Base-by-base conservation (phyloP, 1,140 invertebrate species). In the Pachyrhynchus sulphureomaculatus region DNA sequence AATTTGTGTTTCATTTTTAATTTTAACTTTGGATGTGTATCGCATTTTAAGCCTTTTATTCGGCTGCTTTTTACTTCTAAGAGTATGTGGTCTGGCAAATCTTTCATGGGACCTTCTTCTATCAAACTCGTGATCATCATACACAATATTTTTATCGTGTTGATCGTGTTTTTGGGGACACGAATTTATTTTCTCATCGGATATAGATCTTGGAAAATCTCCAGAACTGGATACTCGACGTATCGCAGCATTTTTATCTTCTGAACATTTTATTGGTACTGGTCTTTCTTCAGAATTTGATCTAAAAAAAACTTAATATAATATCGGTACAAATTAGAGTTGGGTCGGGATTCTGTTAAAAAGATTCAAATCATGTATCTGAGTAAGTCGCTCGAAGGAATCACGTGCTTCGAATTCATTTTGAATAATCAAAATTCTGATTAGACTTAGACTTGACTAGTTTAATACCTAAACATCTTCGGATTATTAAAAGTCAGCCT, bases 251-350 rank as follows among this genome's bases (percentile, higher is more conserved):
- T 75, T 71, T 9, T 73, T 68, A 17, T 79, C 75, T 9, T 72
- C 69, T 20, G 69, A 70, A 45, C 74, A 76, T 53, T 79, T 75
- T 20, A 68, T 70, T 26, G 78, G 61, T 9, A 36, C 52, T 55
- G 81, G 80, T 33, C 78, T 74, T 71, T 85, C 88, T 71, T 89
- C 88, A 63, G 88, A 89, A 75, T 86, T 89, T 48, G 83, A 89
- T 45, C 65, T 66, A 49, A 51, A 49, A 37, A 2, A 20, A 34
- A 23, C n/a, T n/a, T n/a, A n/a, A n/a, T n/a, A n/a, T n/a, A n/a
- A n/a, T n/a, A n/a, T n/a, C n/a, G n/a, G n/a, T n/a, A n/a, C n/a
- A n/a, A n/a, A n/a, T n/a, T n/a, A n/a, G n/a, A n/a, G n/a, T n/a
- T n/a, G n/a, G n/a, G n/a, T n/a, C n/a, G n/a, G n/a, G n/a, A n/a